These are phyloP conservation scores for Manis pentadactyla DNA, from an alignment of 2,797 vertebrate species.

Conservation along the genomic window DNA sequence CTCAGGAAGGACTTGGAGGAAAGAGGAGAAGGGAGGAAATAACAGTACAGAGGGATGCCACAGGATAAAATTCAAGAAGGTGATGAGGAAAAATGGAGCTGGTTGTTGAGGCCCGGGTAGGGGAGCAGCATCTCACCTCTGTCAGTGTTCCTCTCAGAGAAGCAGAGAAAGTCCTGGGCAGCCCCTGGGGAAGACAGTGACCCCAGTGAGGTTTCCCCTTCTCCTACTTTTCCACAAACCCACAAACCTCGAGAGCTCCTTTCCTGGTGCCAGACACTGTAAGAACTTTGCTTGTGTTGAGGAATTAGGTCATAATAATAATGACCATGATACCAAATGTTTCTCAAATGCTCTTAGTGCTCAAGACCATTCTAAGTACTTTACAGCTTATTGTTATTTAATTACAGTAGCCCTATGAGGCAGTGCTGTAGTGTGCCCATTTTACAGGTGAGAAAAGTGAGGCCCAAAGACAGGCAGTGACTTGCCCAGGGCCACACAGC, in stretches of 20 bases:
- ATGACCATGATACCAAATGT: not conserved
- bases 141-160: not conserved
- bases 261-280: not conserved
- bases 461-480: not conserved
- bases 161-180: not conserved
- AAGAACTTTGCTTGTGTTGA: not conserved
- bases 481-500: not conserved
- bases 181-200: not conserved
- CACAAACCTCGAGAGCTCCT: not conserved
- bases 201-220: not conserved
- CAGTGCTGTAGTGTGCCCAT: not conserved
- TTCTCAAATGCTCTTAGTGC: not conserved
- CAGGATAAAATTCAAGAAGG: not conserved
- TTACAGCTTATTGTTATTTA: not conserved
- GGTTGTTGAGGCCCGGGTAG: not conserved
- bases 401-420: not conserved
- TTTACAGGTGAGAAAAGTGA: not conserved
- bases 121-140: not conserved
- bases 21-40: not conserved
- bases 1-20: not conserved
- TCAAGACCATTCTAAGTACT: not conserved
- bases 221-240: not conserved
- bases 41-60: not conserved
- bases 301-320: not conserved
- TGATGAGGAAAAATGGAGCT: not conserved